Percentiles rank a stretch among this genome's conserved stretches.
Conservation (phyloP, 1,140 invertebrate species). For the Drosophila navojoa region DNA sequence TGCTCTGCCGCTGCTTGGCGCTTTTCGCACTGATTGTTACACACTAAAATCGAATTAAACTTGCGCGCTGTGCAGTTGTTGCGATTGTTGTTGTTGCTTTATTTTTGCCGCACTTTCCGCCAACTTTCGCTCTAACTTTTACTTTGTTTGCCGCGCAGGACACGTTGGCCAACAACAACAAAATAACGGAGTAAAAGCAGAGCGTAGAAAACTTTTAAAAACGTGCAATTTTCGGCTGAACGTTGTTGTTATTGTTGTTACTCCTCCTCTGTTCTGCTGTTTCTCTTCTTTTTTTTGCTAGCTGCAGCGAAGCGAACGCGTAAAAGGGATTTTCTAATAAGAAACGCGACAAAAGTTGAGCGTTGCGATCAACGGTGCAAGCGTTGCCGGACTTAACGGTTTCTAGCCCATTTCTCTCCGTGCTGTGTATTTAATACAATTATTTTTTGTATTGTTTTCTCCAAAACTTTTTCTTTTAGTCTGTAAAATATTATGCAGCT, state of each 20-base stretch:
- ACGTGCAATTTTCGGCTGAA: slow-evolving; percentile 44
- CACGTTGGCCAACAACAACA: slow-evolving; percentile 6
- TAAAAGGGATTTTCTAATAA: slow-evolving; percentile 66
- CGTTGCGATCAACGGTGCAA: slow-evolving; percentile 23
- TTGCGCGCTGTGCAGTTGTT: slow-evolving; percentile 48
- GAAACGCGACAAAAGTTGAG: slow-evolving; percentile 40
- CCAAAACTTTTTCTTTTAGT: slow-evolving; percentile 30
- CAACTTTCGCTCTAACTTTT: slow-evolving; percentile 74
- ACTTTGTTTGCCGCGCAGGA: slow-evolving; percentile 66
- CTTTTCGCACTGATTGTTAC: slow-evolving; percentile 71
- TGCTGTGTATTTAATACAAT: slow-evolving; percentile 37
- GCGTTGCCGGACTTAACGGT: not conserved
- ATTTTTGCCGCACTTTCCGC: slow-evolving; percentile 66
- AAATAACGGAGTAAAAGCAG: slow-evolving; percentile 12
- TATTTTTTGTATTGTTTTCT: slow-evolving; percentile 41
- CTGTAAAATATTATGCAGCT: slow-evolving; percentile 12
- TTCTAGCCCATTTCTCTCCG: slow-evolving; percentile 5
- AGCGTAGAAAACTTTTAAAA: slow-evolving; percentile 53
- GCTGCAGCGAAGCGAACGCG: slow-evolving; percentile 36
- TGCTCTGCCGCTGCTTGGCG: slow-evolving; percentile 31
- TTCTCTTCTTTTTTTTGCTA: slow-evolving; percentile 16
- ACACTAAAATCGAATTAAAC: slow-evolving; percentile 80
- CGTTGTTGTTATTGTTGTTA: slow-evolving; percentile 13
- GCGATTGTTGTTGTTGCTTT: slow-evolving; percentile 25
- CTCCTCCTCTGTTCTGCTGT: slow-evolving; percentile 1